Percentiles rank a stretch among this genome's conserved stretches.
Evolutionary conservation across 2,888 invertebrate genomes (phyloP).

Genomic region (Antheraea yamamai): DNA sequence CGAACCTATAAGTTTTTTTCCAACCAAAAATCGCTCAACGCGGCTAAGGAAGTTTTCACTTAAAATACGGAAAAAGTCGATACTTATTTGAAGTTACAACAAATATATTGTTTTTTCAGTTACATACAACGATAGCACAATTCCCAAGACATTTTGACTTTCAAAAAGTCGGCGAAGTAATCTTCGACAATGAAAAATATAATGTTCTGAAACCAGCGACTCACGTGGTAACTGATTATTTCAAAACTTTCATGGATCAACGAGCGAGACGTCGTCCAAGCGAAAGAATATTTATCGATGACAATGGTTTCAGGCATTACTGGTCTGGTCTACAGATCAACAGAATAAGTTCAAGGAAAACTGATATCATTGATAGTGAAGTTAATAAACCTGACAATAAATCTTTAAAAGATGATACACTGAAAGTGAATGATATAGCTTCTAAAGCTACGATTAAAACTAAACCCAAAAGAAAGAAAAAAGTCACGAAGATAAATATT

Average conservation of each 20-base stretch:
- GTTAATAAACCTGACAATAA: not conserved
- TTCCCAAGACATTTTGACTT: constrained; percentile 57
- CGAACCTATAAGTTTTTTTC: no score
- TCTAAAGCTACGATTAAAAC: constrained; percentile 8
- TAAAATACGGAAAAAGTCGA: no score
- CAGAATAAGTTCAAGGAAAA: constrained; percentile 41
- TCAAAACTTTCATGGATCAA: constrained; percentile 51
- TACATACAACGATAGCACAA: constrained; percentile 30
- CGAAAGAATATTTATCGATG: constrained; percentile 53
- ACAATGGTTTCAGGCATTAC: constrained; percentile 59
- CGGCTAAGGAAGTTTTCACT: no score
- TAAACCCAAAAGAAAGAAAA: constrained; percentile 20
- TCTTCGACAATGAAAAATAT: constrained; percentile 52
- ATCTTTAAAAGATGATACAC: constrained; percentile 1
- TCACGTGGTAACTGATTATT: constrained; percentile 56
- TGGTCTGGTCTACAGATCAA: constrained; percentile 52
- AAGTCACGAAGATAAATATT: constrained; percentile 7
- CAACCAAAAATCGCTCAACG: no score
- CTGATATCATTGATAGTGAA: constrained; percentile 26
- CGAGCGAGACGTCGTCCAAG: constrained; percentile 33
- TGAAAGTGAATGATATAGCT: not conserved
- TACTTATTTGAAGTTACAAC: no score
- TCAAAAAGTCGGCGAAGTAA: constrained; percentile 54
- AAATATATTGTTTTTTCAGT: constrained; percentile 28
- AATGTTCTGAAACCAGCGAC: constrained; percentile 54